Base-by-base conservation (phyloP, 2,797 vertebrate genomes). In the Dendrocincla fuliginosa region DNA sequence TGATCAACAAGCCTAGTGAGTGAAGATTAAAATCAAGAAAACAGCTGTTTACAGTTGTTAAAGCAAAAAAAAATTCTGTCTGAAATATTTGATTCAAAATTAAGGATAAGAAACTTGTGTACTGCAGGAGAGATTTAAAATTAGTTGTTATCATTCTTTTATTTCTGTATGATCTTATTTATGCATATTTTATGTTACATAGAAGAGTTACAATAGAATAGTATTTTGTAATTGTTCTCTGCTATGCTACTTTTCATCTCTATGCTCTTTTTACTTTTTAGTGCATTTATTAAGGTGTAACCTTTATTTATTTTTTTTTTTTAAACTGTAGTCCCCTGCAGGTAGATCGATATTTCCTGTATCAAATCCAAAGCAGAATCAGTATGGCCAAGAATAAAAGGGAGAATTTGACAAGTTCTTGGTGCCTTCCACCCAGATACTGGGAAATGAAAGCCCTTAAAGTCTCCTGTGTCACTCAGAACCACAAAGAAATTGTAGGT, bases 401-500 rank as follows among this genome's bases (percentile, higher is more conserved):
- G 73, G 60, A 69, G 93, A 98, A 37, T 8, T 77, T 56, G 95
- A 95, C 75, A 97, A 94, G 50, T 33, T 71, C 27, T 47, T 57
- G 47, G 50, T 85, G 35, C 86, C 94, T 88, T 85, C 96, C 67
- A 87, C 42, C 39, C 95, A 93, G 46, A 93, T 79, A 77, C 41
- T 64, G 65, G 78, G 84, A 95, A 80, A 91, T 84, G 97, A 96
- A 86, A 50, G 32, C 56, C 92, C 7, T 16, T 84, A 25, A 98
- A 97, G 95, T 41, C 95, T 88, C 28, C 78, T 59, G 39, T 89
- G 68, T 55, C 78, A 44, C 73, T 90, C 53, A 97, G 95, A 97
- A 92, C 87, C 69, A 98, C 97, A 89, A 98, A 98, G 91, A 98
- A 97, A 73, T 86, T 70, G 61, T 55, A 96, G 79, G 77, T 42